These are phyloP conservation scores for Crocallis elinguaria DNA, from an alignment of 2,888 invertebrate genomes.

Conservation along the genomic window DNA sequence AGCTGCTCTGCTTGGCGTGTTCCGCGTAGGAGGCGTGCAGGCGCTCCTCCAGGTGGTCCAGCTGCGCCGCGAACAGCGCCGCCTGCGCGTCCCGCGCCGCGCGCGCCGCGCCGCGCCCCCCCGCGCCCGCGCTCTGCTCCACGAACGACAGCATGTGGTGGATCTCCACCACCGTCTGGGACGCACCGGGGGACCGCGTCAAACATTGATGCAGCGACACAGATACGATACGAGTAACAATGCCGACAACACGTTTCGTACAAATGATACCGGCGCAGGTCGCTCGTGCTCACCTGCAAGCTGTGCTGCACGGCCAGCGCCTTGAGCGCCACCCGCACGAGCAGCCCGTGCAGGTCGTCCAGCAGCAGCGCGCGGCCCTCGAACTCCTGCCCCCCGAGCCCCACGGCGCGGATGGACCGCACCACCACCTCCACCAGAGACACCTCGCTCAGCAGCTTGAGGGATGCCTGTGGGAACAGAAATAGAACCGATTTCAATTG, in stretches of 20 bases:
- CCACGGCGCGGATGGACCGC: slow-evolving; percentile 60
- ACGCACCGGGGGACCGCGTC: not conserved
- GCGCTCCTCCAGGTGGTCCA: slow-evolving; percentile 78
- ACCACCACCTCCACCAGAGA: slow-evolving; percentile 66
- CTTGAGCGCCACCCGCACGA: slow-evolving; percentile 60
- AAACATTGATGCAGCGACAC: not conserved
- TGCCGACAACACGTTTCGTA: too few relatives aligned
- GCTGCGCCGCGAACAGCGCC: slow-evolving; percentile 80
- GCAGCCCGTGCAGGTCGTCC: slow-evolving; percentile 63
- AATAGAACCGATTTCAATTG: too few relatives aligned
- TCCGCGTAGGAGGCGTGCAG: slow-evolving; percentile 54
- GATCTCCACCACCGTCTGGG: slow-evolving; percentile 80
- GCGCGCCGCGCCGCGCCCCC: slow-evolving; percentile 58
- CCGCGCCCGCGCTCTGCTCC: slow-evolving; percentile 53
- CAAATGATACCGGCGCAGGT: too few relatives aligned
- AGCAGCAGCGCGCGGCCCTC: slow-evolving; percentile 66
- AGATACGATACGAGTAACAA: not conserved
- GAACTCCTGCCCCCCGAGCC: slow-evolving; percentile 46
- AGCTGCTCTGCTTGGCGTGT: slow-evolving; percentile 52
- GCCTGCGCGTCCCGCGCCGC: slow-evolving; percentile 80
- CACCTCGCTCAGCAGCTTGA: slow-evolving; percentile 65
- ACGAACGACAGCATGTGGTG: slow-evolving; percentile 84
- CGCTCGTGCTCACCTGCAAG: slow-evolving; percentile 57
- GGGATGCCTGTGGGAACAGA: slow-evolving; percentile 54
- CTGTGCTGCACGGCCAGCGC: slow-evolving; percentile 58